These are phyloP conservation scores for Cerastis leucographa DNA, from an alignment of 2,888 invertebrate genomes.

Conservation along the genomic window DNA sequence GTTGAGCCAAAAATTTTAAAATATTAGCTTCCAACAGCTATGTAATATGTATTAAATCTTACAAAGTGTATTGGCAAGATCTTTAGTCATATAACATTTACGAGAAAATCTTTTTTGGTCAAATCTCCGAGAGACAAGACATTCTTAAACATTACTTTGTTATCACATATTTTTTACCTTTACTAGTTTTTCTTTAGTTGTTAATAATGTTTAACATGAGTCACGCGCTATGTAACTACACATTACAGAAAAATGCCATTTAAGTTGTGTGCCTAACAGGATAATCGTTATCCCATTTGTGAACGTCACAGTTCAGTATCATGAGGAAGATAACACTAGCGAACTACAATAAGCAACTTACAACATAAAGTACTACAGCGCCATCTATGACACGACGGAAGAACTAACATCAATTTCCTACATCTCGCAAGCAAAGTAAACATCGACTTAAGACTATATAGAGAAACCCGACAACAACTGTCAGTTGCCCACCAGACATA, in stretches of 20 bases:
- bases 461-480: too few species aligned
- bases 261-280: not conserved
- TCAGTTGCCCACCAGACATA: too few species aligned
- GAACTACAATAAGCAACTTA: too few species aligned
- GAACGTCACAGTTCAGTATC: not conserved
- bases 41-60: not conserved
- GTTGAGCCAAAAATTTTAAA: not conserved
- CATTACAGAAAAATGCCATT: not conserved
- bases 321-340: constrained; percentile 2
- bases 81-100: not conserved
- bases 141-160: not conserved
- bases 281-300: not conserved
- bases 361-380: too few species aligned
- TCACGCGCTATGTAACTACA: too few species aligned
- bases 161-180: not conserved
- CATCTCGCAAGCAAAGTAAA: too few species aligned
- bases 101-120: not conserved
- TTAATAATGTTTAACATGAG: not conserved
- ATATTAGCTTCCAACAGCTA: not conserved
- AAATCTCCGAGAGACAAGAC: not conserved
- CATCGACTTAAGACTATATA: too few species aligned
- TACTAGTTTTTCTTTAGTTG: not conserved
- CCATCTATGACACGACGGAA: too few species aligned
- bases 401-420: too few species aligned
- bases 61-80: not conserved